These are phyloP conservation scores for Halcyon malimbica DNA, from an alignment of 2,113 vertebrate species.

Conservation along the genomic window DNA sequence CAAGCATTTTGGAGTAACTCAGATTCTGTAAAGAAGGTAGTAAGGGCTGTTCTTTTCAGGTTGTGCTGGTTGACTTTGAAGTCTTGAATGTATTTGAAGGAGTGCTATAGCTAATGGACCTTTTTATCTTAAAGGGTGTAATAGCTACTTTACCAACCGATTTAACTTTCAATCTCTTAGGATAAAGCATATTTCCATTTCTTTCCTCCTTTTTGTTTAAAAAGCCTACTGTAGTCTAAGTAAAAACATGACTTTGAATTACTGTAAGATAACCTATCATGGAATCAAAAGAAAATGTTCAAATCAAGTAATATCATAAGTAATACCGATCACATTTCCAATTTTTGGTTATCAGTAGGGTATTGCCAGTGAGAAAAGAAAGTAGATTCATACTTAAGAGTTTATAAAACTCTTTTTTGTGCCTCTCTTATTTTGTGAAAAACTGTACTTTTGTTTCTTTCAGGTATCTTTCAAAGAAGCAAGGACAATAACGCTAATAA, in stretches of 20 bases:
- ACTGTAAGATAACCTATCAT: not conserved
- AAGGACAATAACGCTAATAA: conserved; percentile 84
- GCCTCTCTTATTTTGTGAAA: not conserved
- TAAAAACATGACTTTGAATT: not conserved
- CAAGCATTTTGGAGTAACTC: not conserved
- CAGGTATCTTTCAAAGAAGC: conserved; percentile 97
- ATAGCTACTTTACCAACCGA: not conserved
- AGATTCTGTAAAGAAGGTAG: not conserved
- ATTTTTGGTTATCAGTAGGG: not conserved
- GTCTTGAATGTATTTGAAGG: not conserved
- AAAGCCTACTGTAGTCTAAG: not conserved
- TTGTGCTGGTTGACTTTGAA: not conserved
- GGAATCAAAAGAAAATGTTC: not conserved
- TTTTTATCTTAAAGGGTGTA: not conserved
- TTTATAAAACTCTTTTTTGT: not conserved
- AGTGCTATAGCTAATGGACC: not conserved
- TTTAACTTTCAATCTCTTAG: not conserved
- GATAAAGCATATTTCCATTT: not conserved
- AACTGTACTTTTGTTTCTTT: conserved; percentile 54
- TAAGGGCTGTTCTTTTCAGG: not conserved
- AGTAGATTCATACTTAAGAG: not conserved
- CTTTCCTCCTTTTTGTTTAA: not conserved
- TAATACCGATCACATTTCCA: not conserved
- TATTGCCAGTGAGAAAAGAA: not conserved
- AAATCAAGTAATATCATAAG: not conserved